Base-by-base conservation (phyloP, 2,113 vertebrate species). In the Monarcha castaneiventris region DNA sequence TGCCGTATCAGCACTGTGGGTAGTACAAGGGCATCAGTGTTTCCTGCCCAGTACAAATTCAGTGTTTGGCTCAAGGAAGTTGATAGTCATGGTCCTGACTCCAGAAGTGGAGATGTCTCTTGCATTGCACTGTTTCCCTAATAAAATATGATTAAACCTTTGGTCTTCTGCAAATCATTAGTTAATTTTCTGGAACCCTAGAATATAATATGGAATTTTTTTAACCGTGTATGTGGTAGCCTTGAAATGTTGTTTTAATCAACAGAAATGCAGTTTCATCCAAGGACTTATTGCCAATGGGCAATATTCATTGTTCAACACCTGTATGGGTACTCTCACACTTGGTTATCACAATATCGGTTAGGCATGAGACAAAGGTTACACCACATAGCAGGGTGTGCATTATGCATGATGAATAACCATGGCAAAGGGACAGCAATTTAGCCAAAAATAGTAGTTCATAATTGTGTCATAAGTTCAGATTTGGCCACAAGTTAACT, bases 401-500 rank as follows among this genome's bases (percentile, higher is more conserved):
- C 41, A 35, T 29, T 20, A 13, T 12, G 55, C 27, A 16, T 20
- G 35, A 71, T 27, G 46, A 80, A 69, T 62, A 71, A 62, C 20
- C 10, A 21, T 6, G 27, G 25, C 21, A 87, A 94, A 66, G 19
- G 11, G 46, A 35, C 59, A 62, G 15, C 30, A 44, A 62, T 51
- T 23, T 6, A 79, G 23, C 29, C 37, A 64, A 84, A 89, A 71
- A 67, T 2, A 52, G 14, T 48, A 67, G 55, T 55, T 73, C 33
- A 51, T 1, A 3, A 67, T 25, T 0, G 2, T 67, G 15, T 54
- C 13, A 1, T 44, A 67, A 56, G 2, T 69, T 88, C n/a, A 79
- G 23, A 64, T 73, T 54, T 62, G 37, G 26, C 59, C 59, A 58
- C 46, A 80, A 77, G 9, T 37, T 7, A 83, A 49, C n/a, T 54